Base-by-base conservation (phyloP, 1,140 invertebrate genomes). In the Drosophila dunni region DNA sequence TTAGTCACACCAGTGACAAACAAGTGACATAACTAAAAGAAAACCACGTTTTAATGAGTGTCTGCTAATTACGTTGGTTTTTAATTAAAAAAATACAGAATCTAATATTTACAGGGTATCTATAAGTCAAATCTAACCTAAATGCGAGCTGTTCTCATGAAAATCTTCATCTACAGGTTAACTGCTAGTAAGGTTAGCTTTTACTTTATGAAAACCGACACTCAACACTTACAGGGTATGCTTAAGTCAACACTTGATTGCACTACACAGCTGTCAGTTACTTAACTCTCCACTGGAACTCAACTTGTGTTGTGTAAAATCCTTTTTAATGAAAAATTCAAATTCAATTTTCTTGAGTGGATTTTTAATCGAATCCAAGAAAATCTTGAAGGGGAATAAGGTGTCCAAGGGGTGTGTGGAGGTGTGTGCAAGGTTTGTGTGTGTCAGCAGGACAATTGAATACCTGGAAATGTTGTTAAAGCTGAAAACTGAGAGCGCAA, bases 291-390 rank as follows among this genome's bases (percentile, higher is more conserved):
- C 46, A 3, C 10, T 34, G 3, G 34, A 33, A 1, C 33, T 33
- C 11, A 8, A 34, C 8, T 67, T 63, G 13, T 44, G 45, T 20
- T 34, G 45, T 58, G 54, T 36, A 29, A 44, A 60, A 64, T 61
- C 38, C 45, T 34, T 68, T 75, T 68, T 67, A 79, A 86, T 86
- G 53, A 68, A 77, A 83, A 79, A 79, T 88, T 73, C 48, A 74
- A 86, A 88, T 88, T 88, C 69, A 86, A 86, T 86, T 86, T 79
- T 48, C 57, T 57, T 88, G 79, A 86, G 83, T 86, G 83, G 61
- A 62, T 77, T 70, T 69, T 62, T 57, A 77, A 79, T 62, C 70
- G 50, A 71, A 24, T 11, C 24, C 34, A 44, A 13, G 54, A 20
- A 9, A 34, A 51, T 53, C 24, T 33, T 29, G 20, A 38, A 11